Evolutionary conservation across 2,113 vertebrate species (phyloP), one percentile per base, ranked within the genome.

Genomic region (Pontoporia blainvillei): DNA sequence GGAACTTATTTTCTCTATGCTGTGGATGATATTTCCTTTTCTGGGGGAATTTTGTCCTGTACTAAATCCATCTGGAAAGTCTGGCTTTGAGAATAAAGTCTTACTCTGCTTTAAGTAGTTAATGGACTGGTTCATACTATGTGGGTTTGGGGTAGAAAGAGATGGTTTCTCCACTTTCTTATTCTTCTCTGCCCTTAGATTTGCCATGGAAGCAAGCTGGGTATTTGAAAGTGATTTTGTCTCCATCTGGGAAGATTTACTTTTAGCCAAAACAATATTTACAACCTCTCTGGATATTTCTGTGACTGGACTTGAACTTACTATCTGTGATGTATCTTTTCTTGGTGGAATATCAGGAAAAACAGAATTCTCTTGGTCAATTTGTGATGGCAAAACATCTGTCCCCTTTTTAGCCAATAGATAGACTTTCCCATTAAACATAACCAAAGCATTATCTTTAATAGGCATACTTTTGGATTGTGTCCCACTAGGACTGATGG

Each of bases 341-440:
- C 86, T 95, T 90, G 90, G 57, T 39, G 86, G 95, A 96, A n/a
- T 91, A 96, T 97, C 97, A 95, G 96, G 75, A 97, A 96, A 97
- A 87, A 98, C 54, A 89, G 96, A 97, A 95, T 88, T 89, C 41
- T 98, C 97, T 34, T 97, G 97, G 71, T 98, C 97, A 96, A 34
- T 71, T 62, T 96, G 95, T 62, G 96, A 79, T 62, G 98, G 89
- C 6, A 97, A 84, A 97, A 98, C 23, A 92, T 97, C 98, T 39
- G 98, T 97, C 25, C 97, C 98, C 96, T 98, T 99, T 97, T 98
- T 99, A 92, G 99, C 98, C 97, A 99, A 97, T 27, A 99, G 97
- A 97, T 99, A 99, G 64, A 99, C 94, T 69, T 99, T 99, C 62
- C 99, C 99, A 41, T 99, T 99, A 98, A 97, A 99, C 98, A 99